phyloP scores from a whole-genome alignment of 2,797 vertebrate species.

The Micromesistius poutassou region DNA sequence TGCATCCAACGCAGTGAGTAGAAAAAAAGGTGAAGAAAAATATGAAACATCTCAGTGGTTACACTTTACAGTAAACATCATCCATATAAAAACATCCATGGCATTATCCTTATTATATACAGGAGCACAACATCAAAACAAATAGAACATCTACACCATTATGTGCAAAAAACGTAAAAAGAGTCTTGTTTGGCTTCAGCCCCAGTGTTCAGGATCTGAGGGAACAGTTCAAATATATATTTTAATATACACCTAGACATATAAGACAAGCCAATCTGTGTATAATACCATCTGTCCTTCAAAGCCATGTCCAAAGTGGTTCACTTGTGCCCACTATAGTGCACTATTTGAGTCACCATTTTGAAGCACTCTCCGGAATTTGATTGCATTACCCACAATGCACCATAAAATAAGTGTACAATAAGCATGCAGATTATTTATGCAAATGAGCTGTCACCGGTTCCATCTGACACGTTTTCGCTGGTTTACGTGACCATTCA shows the following conservation, averaged over 20 bases:
- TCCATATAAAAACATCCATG: neutral
- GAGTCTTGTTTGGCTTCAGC: conserved; percentile 29
- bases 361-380: too few species aligned
- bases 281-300: too few species aligned
- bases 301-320: too few species aligned
- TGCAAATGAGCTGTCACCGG: neutral
- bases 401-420: too few species aligned
- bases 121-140: conserved; percentile 20
- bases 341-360: neutral
- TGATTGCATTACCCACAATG: too few species aligned
- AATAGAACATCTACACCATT: conserved; percentile 52
- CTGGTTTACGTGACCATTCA: too few species aligned
- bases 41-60: neutral
- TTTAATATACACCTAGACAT: neutral
- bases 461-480: too few species aligned
- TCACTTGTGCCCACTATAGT: neutral
- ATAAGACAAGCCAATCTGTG: neutral
- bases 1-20: neutral
- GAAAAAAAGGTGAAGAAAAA: neutral
- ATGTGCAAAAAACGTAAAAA: conserved; percentile 53
- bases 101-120: neutral
- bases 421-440: neutral
- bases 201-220: conserved; percentile 43
- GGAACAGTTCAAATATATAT: conserved; percentile 2
- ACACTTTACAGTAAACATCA: neutral